Base-by-base conservation (phyloP, 2,797 vertebrate species). In the Hydrolagus colliei region DNA sequence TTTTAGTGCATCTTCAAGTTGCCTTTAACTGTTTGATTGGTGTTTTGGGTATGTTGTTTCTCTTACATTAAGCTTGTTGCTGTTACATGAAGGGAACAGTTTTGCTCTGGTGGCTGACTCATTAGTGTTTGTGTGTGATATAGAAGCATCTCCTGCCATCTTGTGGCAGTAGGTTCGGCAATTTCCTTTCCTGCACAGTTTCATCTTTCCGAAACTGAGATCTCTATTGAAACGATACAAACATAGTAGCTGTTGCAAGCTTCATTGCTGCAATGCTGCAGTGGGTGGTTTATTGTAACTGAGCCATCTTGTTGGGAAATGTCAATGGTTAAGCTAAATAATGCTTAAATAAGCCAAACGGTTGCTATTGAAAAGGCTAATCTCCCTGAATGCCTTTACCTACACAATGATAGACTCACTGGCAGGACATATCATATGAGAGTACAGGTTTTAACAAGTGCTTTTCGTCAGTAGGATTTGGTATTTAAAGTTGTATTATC, bases 81-180 rank as follows among this genome's bases (percentile, higher is more conserved):
- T 12, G 32, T 16, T 2, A 65, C 22, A 14, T 7, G 10, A 65
- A 65, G n/a, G 52, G 22, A n/a, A 13, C 27, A 10, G 12, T 63
- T 11, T 18, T 20, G 2, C n/a, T 11, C 76, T 65, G 27, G 8
- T 7, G 11, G 27, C 41, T 18, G 9, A 41, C 9, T 18, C 65
- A 67, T 14, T 41, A 68, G 52, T 71, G 16, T 35, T 59, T 71
- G 16, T 35, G 16, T 68, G 65, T 52, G 32, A 41, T 32, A 35
- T 1, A 84, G 65, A 71, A 41, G 79, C 5, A 68, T 84, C 79
- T 84, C 32, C 79, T 84, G 79, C 79, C 79, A 84, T 84, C 79
- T 84, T 68, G 79, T 84, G 79, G 79, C 16, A 67, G 32, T 16
- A 41, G 27, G 4, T 18, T 84, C 22, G 67, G 16, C 27, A 67